Percentiles rank a stretch among this genome's conserved stretches.
Conservation (phyloP, 2,113 vertebrate genomes). For the Platichthys stellatus region DNA sequence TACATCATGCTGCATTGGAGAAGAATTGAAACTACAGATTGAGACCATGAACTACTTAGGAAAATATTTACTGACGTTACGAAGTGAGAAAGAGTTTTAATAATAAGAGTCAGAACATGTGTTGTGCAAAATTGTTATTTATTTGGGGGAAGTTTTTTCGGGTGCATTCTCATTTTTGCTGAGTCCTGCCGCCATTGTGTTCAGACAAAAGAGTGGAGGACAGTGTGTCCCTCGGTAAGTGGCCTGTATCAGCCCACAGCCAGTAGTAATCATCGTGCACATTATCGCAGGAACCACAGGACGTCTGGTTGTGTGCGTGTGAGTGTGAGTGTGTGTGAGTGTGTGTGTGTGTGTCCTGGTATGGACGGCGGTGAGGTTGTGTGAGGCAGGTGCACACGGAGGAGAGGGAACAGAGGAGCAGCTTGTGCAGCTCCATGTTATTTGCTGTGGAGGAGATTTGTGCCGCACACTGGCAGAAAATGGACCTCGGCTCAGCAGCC, state of each 20-base stretch:
- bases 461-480: conserved; percentile 38
- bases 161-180: not conserved
- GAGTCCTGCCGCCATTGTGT: conserved; percentile 7
- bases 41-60: no score
- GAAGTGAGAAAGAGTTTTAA: not conserved
- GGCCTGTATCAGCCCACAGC: not conserved
- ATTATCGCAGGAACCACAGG: conserved; percentile 32
- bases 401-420: not conserved
- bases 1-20: no score
- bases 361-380: not conserved
- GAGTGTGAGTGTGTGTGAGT: conserved; percentile 6
- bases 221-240: conserved; percentile 27
- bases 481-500: conserved; percentile 34
- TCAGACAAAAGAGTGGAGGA: conserved; percentile 25
- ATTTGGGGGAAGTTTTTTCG: not conserved
- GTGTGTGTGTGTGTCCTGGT: not conserved
- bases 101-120: no score
- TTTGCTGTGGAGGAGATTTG: conserved; percentile 17
- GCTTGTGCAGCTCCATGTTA: conserved; percentile 19
- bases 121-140: not conserved
- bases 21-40: no score
- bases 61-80: no score
- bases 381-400: conserved; percentile 6
- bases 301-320: conserved; percentile 12
- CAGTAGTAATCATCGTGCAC: conserved; percentile 44